phyloP scores from a whole-genome alignment of 2,888 invertebrate species.

The Drosophila mimetica region DNA sequence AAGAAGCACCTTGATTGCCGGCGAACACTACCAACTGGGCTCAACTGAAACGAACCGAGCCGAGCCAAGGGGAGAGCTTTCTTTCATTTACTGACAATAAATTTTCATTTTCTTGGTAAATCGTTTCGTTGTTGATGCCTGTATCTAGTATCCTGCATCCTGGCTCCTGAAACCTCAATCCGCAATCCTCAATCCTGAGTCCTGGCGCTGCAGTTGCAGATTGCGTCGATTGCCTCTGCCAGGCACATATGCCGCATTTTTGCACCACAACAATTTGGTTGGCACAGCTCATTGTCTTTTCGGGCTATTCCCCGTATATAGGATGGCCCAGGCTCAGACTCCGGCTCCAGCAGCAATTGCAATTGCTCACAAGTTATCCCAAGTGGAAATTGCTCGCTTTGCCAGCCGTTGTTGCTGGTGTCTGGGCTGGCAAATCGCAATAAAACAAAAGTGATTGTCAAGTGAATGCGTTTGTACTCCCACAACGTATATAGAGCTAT shows the following conservation, averaged over 20 bases:
- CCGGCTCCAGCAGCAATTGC: constrained; percentile 50
- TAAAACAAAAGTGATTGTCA: constrained; percentile 78
- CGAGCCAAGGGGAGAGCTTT: constrained; percentile 53
- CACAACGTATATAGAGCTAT: constrained; percentile 22
- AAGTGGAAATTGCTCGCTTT: constrained; percentile 79
- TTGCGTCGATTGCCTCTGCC: constrained; percentile 80
- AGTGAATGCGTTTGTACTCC: constrained; percentile 74
- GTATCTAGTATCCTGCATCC: background rate
- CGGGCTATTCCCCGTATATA: constrained; percentile 30
- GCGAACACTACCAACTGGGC: constrained; percentile 58
- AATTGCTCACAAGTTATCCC: constrained; percentile 83
- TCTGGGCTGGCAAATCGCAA: constrained; percentile 71
- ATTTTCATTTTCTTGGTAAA: constrained; percentile 82
- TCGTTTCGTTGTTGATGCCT: constrained; percentile 55
- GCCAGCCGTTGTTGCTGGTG: constrained; percentile 41
- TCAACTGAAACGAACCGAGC: constrained; percentile 27
- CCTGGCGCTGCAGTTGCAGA: constrained; percentile 46
- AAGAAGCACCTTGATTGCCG: constrained; percentile 74
- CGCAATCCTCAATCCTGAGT: background rate
- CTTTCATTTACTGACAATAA: constrained; percentile 81
- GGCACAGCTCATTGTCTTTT: constrained; percentile 75
- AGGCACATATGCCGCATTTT: constrained; percentile 77
- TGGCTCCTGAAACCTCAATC: background rate
- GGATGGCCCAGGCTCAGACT: background rate
- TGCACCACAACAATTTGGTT: constrained; percentile 76